Base-by-base conservation (phyloP, 1,140 invertebrate species). In the Euglossa dilemma region DNA sequence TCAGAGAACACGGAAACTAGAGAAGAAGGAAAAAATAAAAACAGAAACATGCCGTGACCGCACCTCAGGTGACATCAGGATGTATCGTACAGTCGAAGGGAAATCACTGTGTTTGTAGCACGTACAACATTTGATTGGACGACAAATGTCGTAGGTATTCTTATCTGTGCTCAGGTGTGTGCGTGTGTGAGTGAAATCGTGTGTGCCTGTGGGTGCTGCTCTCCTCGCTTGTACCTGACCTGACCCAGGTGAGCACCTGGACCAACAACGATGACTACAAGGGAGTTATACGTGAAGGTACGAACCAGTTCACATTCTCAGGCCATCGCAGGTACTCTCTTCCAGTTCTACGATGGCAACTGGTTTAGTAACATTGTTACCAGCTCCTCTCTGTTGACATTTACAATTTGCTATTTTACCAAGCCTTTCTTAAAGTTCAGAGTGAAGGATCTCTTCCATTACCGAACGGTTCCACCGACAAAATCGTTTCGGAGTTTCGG, bases 221-320 rank as follows among this genome's bases (percentile, higher is more conserved):
- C 61, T 56, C 66, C 61, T 88, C 83, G 87, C 23, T 70, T 63
- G 81, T 79, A 84, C 84, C 80, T 90, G 73, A 88, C 82, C 85
- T 84, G 85, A 82, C 78, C 77, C 59, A 85, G 82, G 86, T 74
- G 74, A 73, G 47, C 74, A 80, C 78, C 84, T 83, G 81, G 88
- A 89, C 86, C 85, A 36, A 80, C 80, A 71, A 80, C 85, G 69
- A 93, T 94, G 93, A 94, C 93, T 83, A 94, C 93, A 57, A 93
- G 89, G 86, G 93, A 94, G 86, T 92, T 94, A 61, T 94, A 94
- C 90, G 92, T 93, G 69, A 94, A 94, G 93, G 93, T 94, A 93
- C 74, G 69, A 36, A 28, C 43, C 61, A 56, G 50, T 59, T 52
- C 64, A 43, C 20, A 73, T 74, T 56, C 70, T 50, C 75, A 28